Percentiles rank a stretch among this genome's conserved stretches.
phyloP scores from a whole-genome alignment of 1,140 invertebrate genomes.

The Paralvinella palmiformis region DNA sequence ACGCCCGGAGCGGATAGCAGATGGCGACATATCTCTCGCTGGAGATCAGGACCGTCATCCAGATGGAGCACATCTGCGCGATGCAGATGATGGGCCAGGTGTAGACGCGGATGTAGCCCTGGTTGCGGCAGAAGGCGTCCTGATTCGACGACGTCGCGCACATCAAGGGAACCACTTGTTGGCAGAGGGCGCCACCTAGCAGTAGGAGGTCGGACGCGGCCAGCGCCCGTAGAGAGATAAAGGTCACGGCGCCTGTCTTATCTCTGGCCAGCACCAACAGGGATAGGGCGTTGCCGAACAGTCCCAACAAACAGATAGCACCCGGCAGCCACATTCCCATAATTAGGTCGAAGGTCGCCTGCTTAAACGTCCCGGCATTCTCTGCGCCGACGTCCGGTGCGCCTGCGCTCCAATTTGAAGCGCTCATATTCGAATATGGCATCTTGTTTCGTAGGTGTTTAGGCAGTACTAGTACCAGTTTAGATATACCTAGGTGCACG shows the following conservation, averaged over 20 bases:
- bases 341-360: background rate
- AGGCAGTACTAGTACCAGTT: no score
- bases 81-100: constrained; percentile 45
- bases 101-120: constrained; percentile 11
- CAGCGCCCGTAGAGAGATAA: background rate
- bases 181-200: background rate
- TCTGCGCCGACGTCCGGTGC: no score
- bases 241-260: background rate
- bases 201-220: background rate
- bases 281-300: background rate
- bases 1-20: constrained; percentile 77
- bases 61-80: constrained; percentile 80
- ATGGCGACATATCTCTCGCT: constrained; percentile 88
- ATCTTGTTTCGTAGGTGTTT: no score
- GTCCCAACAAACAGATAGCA: background rate
- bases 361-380: no score
- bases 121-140: background rate
- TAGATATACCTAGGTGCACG: no score
- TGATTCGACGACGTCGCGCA: background rate
- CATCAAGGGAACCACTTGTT: background rate
- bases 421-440: no score
- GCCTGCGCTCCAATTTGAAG: no score
- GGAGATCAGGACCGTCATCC: constrained; percentile 85
- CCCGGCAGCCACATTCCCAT: background rate
- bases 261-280: background rate